Evolutionary conservation across 2,888 invertebrate genomes (phyloP).

Genomic region (Eulithis prunata): DNA sequence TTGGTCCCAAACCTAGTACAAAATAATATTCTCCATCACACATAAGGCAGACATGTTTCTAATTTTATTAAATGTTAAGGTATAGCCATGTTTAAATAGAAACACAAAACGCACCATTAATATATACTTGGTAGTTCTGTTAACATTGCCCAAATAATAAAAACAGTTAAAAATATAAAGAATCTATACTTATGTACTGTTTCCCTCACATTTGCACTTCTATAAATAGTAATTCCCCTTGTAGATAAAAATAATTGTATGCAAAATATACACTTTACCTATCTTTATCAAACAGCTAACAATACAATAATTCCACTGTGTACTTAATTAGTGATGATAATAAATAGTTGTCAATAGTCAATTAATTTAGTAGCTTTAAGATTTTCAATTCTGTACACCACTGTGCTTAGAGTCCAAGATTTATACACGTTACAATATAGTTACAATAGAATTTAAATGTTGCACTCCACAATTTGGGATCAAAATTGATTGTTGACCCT

Average conservation of each 20-base stretch:
- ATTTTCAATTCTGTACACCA: slow-evolving; percentile 45
- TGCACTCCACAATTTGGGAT: slow-evolving; percentile 62
- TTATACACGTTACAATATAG: slow-evolving; percentile 38
- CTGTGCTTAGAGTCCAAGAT: slow-evolving; percentile 49
- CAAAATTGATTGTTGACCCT: slow-evolving; percentile 60
- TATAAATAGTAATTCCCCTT: slow-evolving; percentile 40
- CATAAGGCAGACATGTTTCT: slow-evolving; percentile 25
- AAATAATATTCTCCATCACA: slow-evolving; percentile 47
- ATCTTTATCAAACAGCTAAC: slow-evolving; percentile 51
- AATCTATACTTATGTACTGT: slow-evolving; percentile 24
- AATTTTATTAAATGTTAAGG: slow-evolving; percentile 18
- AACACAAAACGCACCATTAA: slow-evolving; percentile 10
- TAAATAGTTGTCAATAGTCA: slow-evolving; percentile 70
- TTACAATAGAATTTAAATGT: slow-evolving; percentile 34
- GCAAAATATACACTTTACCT: slow-evolving; percentile 44
- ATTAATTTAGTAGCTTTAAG: slow-evolving; percentile 61
- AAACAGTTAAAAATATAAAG: slow-evolving; percentile 39
- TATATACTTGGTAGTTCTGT: slow-evolving; percentile 31
- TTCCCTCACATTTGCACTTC: slow-evolving; percentile 41
- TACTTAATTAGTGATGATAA: slow-evolving; percentile 69
- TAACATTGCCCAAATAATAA: slow-evolving; percentile 9
- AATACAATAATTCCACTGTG: slow-evolving; percentile 57
- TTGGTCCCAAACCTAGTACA: slow-evolving; percentile 77
- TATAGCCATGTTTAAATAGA: slow-evolving; percentile 4
- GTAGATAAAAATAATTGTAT: slow-evolving; percentile 37